phyloP scores from a whole-genome alignment of 2,888 invertebrate species.

The Coecobrya sp. region DNA sequence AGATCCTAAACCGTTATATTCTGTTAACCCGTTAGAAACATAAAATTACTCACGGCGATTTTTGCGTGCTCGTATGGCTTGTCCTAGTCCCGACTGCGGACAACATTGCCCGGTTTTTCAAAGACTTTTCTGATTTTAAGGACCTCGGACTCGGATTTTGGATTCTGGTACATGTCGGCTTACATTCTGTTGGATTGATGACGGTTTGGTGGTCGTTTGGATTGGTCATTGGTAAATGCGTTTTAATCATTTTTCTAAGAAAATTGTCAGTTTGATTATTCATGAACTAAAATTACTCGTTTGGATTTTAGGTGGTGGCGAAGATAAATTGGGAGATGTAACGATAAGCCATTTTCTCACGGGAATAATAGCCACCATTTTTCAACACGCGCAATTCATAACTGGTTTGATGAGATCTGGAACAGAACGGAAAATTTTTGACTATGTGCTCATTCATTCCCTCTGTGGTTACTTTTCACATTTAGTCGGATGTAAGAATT shows the following conservation, averaged over 20 bases:
- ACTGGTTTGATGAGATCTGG: not conserved
- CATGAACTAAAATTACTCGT: too few species aligned
- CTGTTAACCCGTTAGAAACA: not conserved
- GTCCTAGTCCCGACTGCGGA: not conserved
- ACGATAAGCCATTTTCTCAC: not conserved
- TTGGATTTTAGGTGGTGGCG: not conserved
- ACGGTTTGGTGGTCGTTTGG: conserved; percentile 22
- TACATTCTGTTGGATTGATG: not conserved
- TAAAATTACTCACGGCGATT: conserved; percentile 16
- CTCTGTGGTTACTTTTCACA: not conserved
- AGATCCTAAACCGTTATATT: not conserved
- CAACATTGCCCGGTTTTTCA: not conserved
- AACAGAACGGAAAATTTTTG: not conserved
- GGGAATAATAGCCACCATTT: not conserved
- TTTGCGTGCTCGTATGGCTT: conserved; percentile 13
- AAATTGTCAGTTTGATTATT: too few species aligned
- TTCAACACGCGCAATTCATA: conserved; percentile 10
- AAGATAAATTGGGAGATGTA: not conserved
- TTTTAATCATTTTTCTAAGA: too few species aligned
- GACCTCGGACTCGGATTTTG: not conserved
- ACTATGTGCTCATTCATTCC: not conserved
- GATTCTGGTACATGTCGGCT: not conserved
- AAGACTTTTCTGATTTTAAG: not conserved
- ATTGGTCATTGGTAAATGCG: not conserved
- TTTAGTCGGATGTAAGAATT: not conserved